Evolutionary conservation across 2,797 vertebrate species (phyloP).

Genomic region (Cynopterus sphinx): DNA sequence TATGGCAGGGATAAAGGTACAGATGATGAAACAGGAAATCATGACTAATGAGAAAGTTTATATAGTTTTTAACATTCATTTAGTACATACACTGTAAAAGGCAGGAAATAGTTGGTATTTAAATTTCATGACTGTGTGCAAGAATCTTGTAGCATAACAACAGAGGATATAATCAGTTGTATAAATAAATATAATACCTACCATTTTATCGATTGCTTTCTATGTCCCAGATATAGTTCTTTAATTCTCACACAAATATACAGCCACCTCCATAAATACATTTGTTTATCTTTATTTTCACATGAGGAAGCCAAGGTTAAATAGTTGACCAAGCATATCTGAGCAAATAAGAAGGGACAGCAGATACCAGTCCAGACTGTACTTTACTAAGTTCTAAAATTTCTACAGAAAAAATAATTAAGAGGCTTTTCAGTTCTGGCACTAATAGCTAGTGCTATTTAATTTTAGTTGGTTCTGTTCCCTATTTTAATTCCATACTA

Average conservation of each 20-base stretch:
- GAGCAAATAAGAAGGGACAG: neutral
- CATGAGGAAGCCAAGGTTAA: neutral
- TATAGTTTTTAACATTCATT: neutral
- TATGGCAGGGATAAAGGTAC: neutral
- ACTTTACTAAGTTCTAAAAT: neutral
- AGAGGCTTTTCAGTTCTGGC: neutral
- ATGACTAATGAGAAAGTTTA: neutral
- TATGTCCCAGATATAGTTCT: neutral
- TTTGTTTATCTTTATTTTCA: neutral
- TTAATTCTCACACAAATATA: neutral
- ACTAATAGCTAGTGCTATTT: neutral
- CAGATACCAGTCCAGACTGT: neutral
- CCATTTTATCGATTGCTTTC: neutral
- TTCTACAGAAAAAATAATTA: neutral
- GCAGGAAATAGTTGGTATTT: neutral
- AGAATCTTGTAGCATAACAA: neutral
- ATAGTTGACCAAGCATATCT: neutral
- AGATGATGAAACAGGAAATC: neutral
- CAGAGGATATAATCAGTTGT: neutral
- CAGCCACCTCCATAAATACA: neutral
- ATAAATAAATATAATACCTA: neutral
- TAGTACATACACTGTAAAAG: neutral
- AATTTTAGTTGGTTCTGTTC: constrained; percentile 7
- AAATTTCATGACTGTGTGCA: neutral
- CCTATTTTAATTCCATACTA: neutral